Conservation (phyloP, 2,888 invertebrate species). For the Aleiodes testaceus region DNA sequence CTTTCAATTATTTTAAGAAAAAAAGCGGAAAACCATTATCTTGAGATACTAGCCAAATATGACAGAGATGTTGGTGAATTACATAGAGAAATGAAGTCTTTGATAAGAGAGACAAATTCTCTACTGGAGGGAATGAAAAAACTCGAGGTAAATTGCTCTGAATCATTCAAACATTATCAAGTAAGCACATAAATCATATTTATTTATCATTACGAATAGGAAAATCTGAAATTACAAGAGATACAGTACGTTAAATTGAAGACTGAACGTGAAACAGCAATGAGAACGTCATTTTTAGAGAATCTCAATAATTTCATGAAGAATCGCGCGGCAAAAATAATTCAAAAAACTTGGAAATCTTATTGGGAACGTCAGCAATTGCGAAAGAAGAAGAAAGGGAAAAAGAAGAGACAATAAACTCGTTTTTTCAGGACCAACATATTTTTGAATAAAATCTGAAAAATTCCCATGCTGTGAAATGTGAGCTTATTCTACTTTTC, state of each 20-base stretch:
- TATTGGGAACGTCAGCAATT: constrained; percentile 55
- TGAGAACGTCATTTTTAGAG: constrained; percentile 55
- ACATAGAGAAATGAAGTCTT: constrained; percentile 53
- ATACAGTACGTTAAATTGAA: constrained; percentile 56
- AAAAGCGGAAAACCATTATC: constrained; percentile 50
- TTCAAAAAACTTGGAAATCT: constrained; percentile 64
- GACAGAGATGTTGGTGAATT: constrained; percentile 57
- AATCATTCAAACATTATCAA: background rate
- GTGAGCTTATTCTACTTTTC: too few species aligned
- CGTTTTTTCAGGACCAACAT: background rate
- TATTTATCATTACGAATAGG: constrained; percentile 49
- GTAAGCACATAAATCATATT: constrained; percentile 12
- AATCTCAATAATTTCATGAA: constrained; percentile 58
- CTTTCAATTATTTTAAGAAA: constrained; percentile 47
- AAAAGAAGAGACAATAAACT: constrained; percentile 51
- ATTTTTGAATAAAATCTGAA: background rate
- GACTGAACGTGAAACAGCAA: constrained; percentile 58
- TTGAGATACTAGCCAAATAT: constrained; percentile 55
- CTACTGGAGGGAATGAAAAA: constrained; percentile 49
- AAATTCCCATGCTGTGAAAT: too few species aligned
- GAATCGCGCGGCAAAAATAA: constrained; percentile 64
- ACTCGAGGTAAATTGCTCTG: constrained; percentile 54
- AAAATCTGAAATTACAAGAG: constrained; percentile 54
- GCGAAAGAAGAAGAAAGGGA: constrained; percentile 59
- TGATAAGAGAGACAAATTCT: constrained; percentile 49